These are phyloP conservation scores for Drosophila ercepeae DNA, from an alignment of 1,140 invertebrate genomes.

Conservation along the genomic window DNA sequence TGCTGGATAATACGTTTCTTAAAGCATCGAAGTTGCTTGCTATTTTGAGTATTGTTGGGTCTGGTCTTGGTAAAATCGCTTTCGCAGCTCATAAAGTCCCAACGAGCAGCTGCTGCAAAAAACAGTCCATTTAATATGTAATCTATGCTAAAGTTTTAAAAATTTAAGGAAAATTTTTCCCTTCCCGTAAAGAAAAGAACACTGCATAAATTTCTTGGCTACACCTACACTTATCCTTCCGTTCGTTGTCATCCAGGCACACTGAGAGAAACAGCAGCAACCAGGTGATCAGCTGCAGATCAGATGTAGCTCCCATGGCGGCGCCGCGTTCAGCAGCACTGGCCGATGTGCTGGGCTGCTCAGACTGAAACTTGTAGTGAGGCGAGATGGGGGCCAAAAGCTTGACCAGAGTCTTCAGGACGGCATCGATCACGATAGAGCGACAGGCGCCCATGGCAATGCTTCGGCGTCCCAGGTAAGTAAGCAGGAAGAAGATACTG, in stretches of 20 bases:
- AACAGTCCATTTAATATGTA: neutral
- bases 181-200: too few relatives aligned
- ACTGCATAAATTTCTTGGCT: slow-evolving; percentile 8
- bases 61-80: slow-evolving; percentile 84
- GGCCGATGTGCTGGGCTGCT: slow-evolving; percentile 79
- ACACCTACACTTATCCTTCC: slow-evolving; percentile 83
- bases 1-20: slow-evolving; percentile 85
- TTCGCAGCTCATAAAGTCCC: slow-evolving; percentile 93
- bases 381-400: slow-evolving; percentile 85
- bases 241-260: slow-evolving; percentile 86
- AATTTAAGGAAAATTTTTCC: neutral
- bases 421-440: slow-evolving; percentile 87
- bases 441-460: slow-evolving; percentile 86
- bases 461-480: slow-evolving; percentile 93
- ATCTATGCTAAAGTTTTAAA: too few relatives aligned
- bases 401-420: slow-evolving; percentile 86
- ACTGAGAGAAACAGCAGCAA: slow-evolving; percentile 90
- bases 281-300: slow-evolving; percentile 91
- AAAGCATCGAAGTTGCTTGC: slow-evolving; percentile 77
- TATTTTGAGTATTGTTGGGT: slow-evolving; percentile 58
- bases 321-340: slow-evolving; percentile 61
- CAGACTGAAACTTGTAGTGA: slow-evolving; percentile 71
- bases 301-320: slow-evolving; percentile 84
- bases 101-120: slow-evolving; percentile 85
- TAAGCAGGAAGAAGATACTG: slow-evolving; percentile 94